Evolutionary conservation across 2,797 vertebrate species (phyloP), one percentile per base, ranked within the genome.

Genomic region (Pogonophryne albipinna): DNA sequence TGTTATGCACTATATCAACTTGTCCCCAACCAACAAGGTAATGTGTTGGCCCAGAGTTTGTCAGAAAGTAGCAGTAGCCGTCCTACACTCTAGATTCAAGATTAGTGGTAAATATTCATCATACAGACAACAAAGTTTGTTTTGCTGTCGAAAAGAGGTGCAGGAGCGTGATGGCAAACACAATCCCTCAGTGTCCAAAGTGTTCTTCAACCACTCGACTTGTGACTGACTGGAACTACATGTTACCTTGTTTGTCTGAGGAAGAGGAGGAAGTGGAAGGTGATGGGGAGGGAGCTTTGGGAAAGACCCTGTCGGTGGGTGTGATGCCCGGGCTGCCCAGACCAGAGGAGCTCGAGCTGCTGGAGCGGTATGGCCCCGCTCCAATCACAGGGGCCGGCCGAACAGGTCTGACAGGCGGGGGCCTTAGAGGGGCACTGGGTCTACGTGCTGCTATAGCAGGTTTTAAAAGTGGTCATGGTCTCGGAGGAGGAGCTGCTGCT

Each of bases 381-480:
- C 87, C 90, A 4, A 92, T 92, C 47, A 92, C 85, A 2, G 93
- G 93, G 17, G 93, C 94, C 0, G 92, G 93, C 61, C 96, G 90
- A 58, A 95, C 94, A 0, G 96, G 97, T 76, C 97, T 93, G 93
- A 96, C 91, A 0, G 97, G 97, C 0, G 97, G 96, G 0, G 97
- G 97, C 79, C 97, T 94, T 58, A 98, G 93, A 76, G 97, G 97
- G 0, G 97, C 95, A 0, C 90, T 96, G 0, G 96, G 96, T 69
- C 97, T 94, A 46, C 97, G 96, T 0, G 91, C 94, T 0, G 96
- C 96, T 66, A 97, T 93, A 0, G 96, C 95, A 0, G 97, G 97
- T 89, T n/a, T 98, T 99, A 87, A 99, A 99, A 38, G 97, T 98
- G 89, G 95, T 98, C 97, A 98, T 96, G 94, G 97, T 97, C 92